Evolutionary conservation across 2,113 vertebrate genomes (phyloP).

Genomic region (Sturnus vulgaris): DNA sequence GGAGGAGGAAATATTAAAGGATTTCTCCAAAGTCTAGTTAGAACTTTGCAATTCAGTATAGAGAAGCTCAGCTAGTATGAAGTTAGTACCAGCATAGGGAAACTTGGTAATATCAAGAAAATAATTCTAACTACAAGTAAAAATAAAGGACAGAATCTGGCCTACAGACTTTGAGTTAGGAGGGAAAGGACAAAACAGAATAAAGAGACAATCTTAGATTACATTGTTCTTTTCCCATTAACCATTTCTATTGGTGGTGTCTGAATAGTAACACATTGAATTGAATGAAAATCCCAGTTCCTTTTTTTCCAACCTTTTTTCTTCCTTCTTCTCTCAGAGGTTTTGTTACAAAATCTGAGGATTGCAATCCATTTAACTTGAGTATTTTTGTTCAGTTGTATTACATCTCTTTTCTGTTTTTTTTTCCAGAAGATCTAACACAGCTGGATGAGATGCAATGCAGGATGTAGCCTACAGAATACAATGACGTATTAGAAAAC

Average conservation of each 20-base stretch:
- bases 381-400: constrained; percentile 14
- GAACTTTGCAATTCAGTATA: neutral
- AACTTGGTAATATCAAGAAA: neutral
- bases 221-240: constrained; percentile 7
- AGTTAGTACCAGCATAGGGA: neutral
- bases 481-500: neutral
- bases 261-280: neutral
- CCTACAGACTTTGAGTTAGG: neutral
- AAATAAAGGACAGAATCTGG: neutral
- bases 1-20: neutral
- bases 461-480: neutral
- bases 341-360: constrained; percentile 29
- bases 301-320: neutral
- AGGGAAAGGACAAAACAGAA: neutral
- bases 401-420: neutral
- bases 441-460: neutral
- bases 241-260: constrained; percentile 8
- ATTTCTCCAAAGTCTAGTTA: neutral
- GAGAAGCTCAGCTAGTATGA: neutral
- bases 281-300: neutral
- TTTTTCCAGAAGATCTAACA: neutral
- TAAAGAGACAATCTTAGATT: neutral
- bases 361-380: neutral
- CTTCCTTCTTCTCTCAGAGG: neutral
- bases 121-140: neutral